A percentile compares a stretch with the other conserved stretches of the same genome.
These are phyloP conservation scores for Campylomormyrus numenius DNA, from an alignment of 2,113 vertebrate genomes.

Conservation along the genomic window DNA sequence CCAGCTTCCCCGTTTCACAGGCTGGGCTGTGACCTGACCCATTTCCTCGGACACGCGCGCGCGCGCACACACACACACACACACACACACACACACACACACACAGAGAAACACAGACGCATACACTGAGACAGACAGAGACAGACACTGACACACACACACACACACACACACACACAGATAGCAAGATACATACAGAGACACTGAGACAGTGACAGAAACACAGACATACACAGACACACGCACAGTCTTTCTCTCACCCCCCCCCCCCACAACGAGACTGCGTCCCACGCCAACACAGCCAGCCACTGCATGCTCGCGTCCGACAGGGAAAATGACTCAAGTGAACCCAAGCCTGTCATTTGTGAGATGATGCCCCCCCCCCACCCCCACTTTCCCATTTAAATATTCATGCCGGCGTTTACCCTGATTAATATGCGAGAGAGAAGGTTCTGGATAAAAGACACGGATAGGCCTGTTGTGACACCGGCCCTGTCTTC, in stretches of 20 bases:
- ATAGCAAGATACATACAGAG: too few species aligned
- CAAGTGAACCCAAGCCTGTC: background rate
- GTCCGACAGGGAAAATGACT: background rate
- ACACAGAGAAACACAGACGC: background rate
- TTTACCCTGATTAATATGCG: constrained; percentile 17
- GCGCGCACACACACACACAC: background rate
- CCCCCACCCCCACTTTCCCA: background rate
- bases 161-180: background rate
- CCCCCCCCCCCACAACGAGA: background rate
- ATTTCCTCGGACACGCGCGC: background rate
- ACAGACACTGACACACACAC: background rate
- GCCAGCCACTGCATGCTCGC: background rate
- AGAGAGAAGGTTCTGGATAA: background rate
- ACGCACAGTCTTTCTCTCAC: background rate
- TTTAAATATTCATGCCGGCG: constrained; percentile 19
- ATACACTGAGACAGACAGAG: background rate
- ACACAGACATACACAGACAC: background rate
- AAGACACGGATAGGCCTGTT: constrained; percentile 5
- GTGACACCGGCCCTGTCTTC: constrained; percentile 1
- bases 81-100: background rate
- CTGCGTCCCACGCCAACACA: background rate
- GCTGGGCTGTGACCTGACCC: background rate
- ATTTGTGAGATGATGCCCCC: background rate
- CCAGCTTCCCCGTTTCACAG: background rate
- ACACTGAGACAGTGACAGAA: background rate